phyloP scores from a whole-genome alignment of 2,888 invertebrate genomes.

The Nasonovia ribisnigri region DNA sequence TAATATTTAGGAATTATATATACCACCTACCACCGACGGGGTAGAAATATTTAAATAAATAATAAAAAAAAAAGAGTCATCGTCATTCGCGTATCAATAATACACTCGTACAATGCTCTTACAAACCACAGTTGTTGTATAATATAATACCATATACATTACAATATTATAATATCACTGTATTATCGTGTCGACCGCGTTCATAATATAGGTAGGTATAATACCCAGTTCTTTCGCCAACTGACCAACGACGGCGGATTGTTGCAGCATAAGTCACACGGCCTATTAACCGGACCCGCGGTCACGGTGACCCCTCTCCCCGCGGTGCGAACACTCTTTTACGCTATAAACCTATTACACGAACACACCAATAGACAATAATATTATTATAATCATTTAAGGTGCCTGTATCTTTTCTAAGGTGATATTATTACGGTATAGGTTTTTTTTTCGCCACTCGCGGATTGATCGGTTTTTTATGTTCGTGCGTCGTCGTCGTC shows the following conservation, averaged over 20 bases:
- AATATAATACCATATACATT: too few species aligned
- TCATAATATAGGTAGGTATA: not conserved
- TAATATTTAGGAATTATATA: too few species aligned
- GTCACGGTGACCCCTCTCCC: constrained; percentile 50
- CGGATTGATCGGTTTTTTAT: too few species aligned
- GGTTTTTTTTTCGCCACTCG: not conserved
- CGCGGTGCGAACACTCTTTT: not conserved
- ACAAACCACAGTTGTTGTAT: too few species aligned
- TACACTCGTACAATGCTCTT: too few species aligned
- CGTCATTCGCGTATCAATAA: too few species aligned
- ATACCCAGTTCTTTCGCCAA: not conserved
- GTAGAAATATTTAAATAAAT: too few species aligned
- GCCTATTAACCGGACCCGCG: constrained; percentile 50
- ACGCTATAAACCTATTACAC: constrained; percentile 1
- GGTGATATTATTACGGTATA: not conserved
- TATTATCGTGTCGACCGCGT: not conserved
- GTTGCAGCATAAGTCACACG: constrained; percentile 34
- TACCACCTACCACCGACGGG: too few species aligned
- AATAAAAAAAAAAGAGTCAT: too few species aligned
- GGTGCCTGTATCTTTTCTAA: not conserved
- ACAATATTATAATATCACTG: too few species aligned
- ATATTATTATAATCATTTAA: not conserved
- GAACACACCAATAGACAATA: constrained; percentile 24
- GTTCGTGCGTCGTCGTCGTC: not conserved
- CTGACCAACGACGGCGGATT: not conserved